A percentile compares a stretch with the other conserved stretches of the same genome.
These are phyloP conservation scores for Drosophila equinoxialis DNA, from an alignment of 1,140 invertebrate genomes.

Conservation along the genomic window DNA sequence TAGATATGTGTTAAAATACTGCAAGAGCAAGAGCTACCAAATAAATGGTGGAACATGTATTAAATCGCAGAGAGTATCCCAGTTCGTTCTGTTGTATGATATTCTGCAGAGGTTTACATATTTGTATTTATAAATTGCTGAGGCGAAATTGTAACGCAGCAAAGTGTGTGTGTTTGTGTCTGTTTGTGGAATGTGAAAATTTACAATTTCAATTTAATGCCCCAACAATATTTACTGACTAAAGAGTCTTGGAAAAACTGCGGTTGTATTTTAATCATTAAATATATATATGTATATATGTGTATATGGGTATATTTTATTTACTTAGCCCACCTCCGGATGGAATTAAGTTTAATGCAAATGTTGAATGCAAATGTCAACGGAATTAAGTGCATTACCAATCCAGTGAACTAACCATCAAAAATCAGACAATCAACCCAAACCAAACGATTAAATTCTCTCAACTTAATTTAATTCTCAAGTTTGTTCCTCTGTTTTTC, in stretches of 20 bases:
- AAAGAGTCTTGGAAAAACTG: slow-evolving; percentile 33
- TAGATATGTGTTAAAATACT: no score
- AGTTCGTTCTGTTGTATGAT: no score
- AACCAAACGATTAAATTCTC: not conserved
- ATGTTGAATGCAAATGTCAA: not conserved
- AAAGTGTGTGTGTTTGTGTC: not conserved
- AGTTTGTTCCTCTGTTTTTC: not conserved
- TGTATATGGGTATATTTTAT: slow-evolving; percentile 20
- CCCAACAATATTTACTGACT: slow-evolving; percentile 43
- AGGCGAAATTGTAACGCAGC: slow-evolving; percentile 15
- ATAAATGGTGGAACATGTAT: no score
- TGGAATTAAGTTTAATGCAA: not conserved
- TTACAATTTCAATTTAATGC: slow-evolving; percentile 66
- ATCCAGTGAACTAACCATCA: not conserved
- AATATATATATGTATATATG: slow-evolving; percentile 44
- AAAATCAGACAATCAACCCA: not conserved
- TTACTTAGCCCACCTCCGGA: slow-evolving; percentile 22
- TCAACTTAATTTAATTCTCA: slow-evolving; percentile 27
- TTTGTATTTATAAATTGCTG: slow-evolving; percentile 59
- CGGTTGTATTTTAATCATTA: slow-evolving; percentile 29
- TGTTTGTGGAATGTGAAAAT: slow-evolving; percentile 42
- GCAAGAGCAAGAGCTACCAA: no score
- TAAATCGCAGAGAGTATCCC: no score
- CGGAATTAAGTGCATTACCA: not conserved
- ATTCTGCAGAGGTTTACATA: no score